These are phyloP conservation scores for Palaemon carinicauda DNA, from an alignment of 1,140 invertebrate species.

Conservation along the genomic window DNA sequence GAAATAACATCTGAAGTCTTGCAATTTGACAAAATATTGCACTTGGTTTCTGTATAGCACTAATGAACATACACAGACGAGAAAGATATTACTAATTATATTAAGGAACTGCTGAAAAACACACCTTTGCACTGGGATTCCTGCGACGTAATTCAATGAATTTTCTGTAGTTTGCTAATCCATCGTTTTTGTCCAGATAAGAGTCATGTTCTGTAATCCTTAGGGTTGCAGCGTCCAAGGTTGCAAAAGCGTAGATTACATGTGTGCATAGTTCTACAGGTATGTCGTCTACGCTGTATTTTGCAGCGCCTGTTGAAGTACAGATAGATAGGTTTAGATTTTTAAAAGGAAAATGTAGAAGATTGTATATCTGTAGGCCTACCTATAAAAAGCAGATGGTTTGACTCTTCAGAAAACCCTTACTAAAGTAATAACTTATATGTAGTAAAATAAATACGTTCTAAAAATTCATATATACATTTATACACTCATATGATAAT, in stretches of 20 bases:
- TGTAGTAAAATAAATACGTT: not conserved
- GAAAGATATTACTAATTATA: too few species aligned
- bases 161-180: conserved; percentile 65
- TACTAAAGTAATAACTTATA: too few species aligned
- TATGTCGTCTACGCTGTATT: conserved; percentile 84
- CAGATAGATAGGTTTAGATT: not conserved
- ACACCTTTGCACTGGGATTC: conserved; percentile 54
- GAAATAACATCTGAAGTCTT: too few species aligned
- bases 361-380: too few species aligned
- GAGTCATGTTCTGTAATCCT: conserved; percentile 80
- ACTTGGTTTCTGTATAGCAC: too few species aligned
- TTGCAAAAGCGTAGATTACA: conserved; percentile 88
- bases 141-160: conserved; percentile 63
- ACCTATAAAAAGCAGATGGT: too few species aligned
- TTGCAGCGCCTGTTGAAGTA: conserved; percentile 71
- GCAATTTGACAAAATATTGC: too few species aligned
- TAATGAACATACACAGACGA: too few species aligned
- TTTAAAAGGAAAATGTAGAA: too few species aligned
- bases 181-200: conserved; percentile 84
- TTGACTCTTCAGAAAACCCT: too few species aligned
- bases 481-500: not conserved
- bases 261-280: conserved; percentile 83
- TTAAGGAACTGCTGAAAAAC: not conserved
- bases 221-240: conserved; percentile 78
- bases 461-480: not conserved